A percentile compares a stretch with the other conserved stretches of the same genome.
Conservation (phyloP, 2,888 invertebrate genomes). For the Neoaliturus tenellus region DNA sequence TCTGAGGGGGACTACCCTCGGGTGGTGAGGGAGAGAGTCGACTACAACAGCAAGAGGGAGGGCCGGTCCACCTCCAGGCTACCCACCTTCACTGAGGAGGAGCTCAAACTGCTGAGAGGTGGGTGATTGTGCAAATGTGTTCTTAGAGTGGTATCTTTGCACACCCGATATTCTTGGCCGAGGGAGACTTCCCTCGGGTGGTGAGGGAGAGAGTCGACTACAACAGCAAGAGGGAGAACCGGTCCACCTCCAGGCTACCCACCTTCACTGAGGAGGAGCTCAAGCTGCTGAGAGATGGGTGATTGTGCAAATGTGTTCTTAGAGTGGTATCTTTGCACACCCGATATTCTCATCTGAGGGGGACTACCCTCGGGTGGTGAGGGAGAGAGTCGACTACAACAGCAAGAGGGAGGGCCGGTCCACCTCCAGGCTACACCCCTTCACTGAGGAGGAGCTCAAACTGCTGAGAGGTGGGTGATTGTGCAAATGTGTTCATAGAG, state of each 20-base stretch:
- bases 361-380: slow-evolving; percentile 75
- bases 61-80: slow-evolving; percentile 72
- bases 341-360: slow-evolving; percentile 71
- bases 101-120: slow-evolving; percentile 75
- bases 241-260: slow-evolving; percentile 73
- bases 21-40: slow-evolving; percentile 73
- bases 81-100: slow-evolving; percentile 74
- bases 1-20: slow-evolving; percentile 74
- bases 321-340: slow-evolving; percentile 67
- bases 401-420: slow-evolving; percentile 72
- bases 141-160: slow-evolving; percentile 67
- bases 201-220: slow-evolving; percentile 73
- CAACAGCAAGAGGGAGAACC: slow-evolving; percentile 72
- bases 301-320: too few species aligned
- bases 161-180: slow-evolving; percentile 68
- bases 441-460: slow-evolving; percentile 76
- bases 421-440: slow-evolving; percentile 73
- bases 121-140: neutral
- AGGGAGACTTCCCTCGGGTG: slow-evolving; percentile 75
- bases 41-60: slow-evolving; percentile 71
- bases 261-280: slow-evolving; percentile 76
- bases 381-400: slow-evolving; percentile 71
- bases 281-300: slow-evolving; percentile 72
- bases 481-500: slow-evolving; percentile 62
- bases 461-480: slow-evolving; percentile 71